Evolutionary conservation across 2,888 invertebrate species (phyloP).

Genomic region (Caenorhabditis doughertyi): DNA sequence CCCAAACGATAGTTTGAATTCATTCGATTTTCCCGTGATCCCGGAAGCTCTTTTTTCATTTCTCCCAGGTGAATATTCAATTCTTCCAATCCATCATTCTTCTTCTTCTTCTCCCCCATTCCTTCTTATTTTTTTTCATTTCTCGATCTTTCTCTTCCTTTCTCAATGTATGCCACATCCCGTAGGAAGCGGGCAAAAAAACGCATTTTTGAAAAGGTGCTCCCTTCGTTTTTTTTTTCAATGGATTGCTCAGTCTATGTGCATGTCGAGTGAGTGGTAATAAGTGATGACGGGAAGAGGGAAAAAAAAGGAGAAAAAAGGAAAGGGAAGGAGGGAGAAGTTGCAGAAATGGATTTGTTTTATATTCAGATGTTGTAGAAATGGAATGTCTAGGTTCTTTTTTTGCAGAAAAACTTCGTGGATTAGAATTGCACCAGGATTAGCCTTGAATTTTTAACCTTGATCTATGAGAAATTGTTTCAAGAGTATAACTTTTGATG

Average conservation of each 20-base stretch:
- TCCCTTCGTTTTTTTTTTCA: neutral
- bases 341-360: neutral
- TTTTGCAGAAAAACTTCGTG: neutral
- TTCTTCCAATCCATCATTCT: conserved; percentile 22
- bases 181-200: conserved; percentile 9
- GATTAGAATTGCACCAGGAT: too few species aligned
- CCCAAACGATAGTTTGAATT: neutral
- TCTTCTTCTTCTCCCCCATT: conserved; percentile 1
- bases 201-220: conserved; percentile 55
- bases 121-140: conserved; percentile 11
- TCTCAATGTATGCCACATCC: neutral
- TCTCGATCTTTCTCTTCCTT: conserved; percentile 3
- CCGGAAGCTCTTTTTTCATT: conserved; percentile 15
- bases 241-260: too few species aligned
- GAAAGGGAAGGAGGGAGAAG: too few species aligned
- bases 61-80: conserved; percentile 33
- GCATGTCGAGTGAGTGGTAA: conserved; percentile 55
- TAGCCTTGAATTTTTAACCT: too few species aligned
- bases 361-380: neutral
- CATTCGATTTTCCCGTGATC: neutral
- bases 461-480: too few species aligned
- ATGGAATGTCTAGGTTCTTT: neutral
- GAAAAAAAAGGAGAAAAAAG: conserved; percentile 6
- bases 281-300: conserved; percentile 47
- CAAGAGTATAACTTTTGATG: too few species aligned